phyloP scores from a whole-genome alignment of 2,797 vertebrate genomes.

The Avahi laniger region DNA sequence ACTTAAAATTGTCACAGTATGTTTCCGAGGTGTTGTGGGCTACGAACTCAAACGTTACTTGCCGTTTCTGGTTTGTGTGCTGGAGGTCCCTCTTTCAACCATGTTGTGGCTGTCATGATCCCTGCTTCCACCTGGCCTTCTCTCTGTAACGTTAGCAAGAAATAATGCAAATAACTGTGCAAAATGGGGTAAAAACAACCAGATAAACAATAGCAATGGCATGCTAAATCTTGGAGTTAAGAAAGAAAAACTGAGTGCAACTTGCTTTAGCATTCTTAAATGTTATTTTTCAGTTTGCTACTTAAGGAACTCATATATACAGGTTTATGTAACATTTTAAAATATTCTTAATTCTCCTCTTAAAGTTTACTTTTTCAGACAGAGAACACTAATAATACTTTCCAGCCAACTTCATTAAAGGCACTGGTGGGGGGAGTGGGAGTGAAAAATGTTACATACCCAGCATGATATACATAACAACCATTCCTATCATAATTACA shows the following conservation, averaged over 20 bases:
- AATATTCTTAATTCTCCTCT: constrained; percentile 37
- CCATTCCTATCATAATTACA: not conserved
- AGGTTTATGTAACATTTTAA: not conserved
- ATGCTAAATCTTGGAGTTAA: not conserved
- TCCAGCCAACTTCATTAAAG: constrained; percentile 20
- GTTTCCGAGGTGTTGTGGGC: not conserved
- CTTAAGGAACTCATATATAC: not conserved
- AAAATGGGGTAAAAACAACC: not conserved
- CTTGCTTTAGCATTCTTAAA: not conserved
- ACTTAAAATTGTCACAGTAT: not conserved
- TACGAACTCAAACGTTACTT: constrained; percentile 79
- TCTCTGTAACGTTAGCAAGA: constrained; percentile 84
- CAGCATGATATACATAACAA: not conserved
- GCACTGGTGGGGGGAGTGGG: not conserved
- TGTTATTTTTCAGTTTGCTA: constrained; percentile 21
- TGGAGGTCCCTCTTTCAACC: constrained; percentile 84
- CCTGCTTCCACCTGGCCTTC: constrained; percentile 94
- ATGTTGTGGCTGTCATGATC: constrained; percentile 89
- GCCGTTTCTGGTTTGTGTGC: constrained; percentile 82
- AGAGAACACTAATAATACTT: not conserved
- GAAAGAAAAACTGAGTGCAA: not conserved
- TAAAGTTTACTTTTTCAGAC: constrained; percentile 26
- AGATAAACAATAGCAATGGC: not conserved
- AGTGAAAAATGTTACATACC: not conserved
- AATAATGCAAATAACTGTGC: constrained; percentile 50